Percentiles rank a stretch among this genome's conserved stretches.
These are phyloP conservation scores for Romanomermis culicivorax DNA, from an alignment of 2,888 invertebrate genomes.

Conservation along the genomic window DNA sequence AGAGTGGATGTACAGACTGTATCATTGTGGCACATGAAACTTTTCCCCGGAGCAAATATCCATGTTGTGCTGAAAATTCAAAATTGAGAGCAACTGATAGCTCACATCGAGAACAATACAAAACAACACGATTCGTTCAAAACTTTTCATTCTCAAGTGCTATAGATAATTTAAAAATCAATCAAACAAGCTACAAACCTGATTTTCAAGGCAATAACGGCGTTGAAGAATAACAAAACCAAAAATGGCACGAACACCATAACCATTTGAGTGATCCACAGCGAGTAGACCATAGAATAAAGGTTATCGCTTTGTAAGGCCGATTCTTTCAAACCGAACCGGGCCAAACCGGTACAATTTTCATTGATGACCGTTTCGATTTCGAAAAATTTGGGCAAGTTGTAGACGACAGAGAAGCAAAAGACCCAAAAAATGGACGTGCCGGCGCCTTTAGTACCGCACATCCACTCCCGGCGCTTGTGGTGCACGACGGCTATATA, in stretches of 20 bases:
- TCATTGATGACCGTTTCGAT: not conserved
- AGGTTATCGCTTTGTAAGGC: constrained; percentile 27
- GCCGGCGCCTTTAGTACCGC: not conserved
- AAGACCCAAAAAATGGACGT: not conserved
- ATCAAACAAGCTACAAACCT: too few species aligned
- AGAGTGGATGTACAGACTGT: too few species aligned
- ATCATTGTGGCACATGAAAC: too few species aligned
- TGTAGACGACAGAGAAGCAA: not conserved
- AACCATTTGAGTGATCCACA: constrained; percentile 78
- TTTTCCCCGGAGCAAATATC: too few species aligned
- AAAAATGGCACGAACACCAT: constrained; percentile 80
- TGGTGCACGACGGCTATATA: constrained; percentile 22
- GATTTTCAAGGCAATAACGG: constrained; percentile 74
- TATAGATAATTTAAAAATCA: too few species aligned
- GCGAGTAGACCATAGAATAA: constrained; percentile 53
- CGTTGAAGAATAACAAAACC: constrained; percentile 65
- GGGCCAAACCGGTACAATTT: not conserved
- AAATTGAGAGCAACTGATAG: too few species aligned
- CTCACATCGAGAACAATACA: too few species aligned
- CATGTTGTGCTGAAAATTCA: too few species aligned
- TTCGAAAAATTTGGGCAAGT: constrained; percentile 1
- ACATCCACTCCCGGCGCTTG: not conserved
- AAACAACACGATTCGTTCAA: too few species aligned
- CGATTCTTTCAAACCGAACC: not conserved
- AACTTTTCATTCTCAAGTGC: too few species aligned